Conservation (phyloP, 2,113 vertebrate species). For the Malaclemys terrapin region DNA sequence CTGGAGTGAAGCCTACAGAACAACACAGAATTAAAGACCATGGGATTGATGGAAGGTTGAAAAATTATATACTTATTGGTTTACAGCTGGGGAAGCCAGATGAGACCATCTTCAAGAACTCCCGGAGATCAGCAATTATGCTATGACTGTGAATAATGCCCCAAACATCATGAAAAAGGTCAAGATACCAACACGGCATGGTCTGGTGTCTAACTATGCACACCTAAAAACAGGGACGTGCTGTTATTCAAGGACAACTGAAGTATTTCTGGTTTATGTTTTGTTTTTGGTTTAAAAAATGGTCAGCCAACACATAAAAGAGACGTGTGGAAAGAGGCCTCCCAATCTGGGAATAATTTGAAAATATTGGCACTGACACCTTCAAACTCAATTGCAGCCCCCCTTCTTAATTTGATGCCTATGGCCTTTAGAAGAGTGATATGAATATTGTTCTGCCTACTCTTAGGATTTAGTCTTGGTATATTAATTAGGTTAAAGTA, state of each 20-base stretch:
- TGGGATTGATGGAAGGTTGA: conserved; percentile 52
- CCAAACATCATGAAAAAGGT: background rate
- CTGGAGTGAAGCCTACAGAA: conserved; percentile 92
- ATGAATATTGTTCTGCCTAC: rapidly evolving
- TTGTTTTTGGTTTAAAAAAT: background rate
- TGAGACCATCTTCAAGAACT: background rate
- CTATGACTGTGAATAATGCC: background rate
- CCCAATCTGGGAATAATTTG: background rate
- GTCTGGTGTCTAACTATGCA: background rate
- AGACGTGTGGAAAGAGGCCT: background rate
- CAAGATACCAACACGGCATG: rapidly evolving
- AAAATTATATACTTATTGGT: background rate
- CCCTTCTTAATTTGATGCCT: background rate
- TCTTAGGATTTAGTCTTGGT: rapidly evolving
- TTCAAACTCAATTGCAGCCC: background rate
- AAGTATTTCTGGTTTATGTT: background rate
- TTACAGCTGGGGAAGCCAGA: background rate
- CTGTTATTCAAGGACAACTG: background rate
- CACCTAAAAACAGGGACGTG: background rate
- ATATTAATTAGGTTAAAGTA: rapidly evolving
- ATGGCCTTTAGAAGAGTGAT: background rate
- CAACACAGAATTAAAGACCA: conserved; percentile 81
- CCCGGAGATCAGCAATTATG: background rate
- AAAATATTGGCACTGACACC: background rate
- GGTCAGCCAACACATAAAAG: background rate